These are phyloP conservation scores for Ia io DNA, from an alignment of 2,113 vertebrate species.

Conservation along the genomic window DNA sequence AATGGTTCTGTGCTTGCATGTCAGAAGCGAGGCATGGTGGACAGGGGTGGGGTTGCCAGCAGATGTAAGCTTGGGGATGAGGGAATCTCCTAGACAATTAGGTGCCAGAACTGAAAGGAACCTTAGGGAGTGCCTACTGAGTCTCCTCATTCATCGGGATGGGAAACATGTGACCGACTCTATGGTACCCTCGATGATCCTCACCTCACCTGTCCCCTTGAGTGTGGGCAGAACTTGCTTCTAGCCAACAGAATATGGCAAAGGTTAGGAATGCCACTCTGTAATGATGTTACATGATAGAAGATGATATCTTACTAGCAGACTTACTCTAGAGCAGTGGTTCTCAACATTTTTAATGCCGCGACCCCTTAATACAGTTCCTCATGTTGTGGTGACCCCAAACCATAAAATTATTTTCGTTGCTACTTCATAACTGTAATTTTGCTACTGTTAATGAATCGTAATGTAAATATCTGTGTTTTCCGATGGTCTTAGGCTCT, in stretches of 20 bases:
- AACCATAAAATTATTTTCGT: too few relatives aligned
- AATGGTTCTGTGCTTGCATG: not conserved
- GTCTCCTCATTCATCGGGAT: not conserved
- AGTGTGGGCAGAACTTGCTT: not conserved
- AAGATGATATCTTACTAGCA: not conserved
- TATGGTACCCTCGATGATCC: not conserved
- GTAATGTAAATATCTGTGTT: too few relatives aligned
- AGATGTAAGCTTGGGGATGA: not conserved
- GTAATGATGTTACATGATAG: not conserved
- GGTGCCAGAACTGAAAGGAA: not conserved
- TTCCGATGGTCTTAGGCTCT: too few relatives aligned
- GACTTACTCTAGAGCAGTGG: not conserved
- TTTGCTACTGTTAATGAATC: too few relatives aligned
- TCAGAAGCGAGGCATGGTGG: not conserved
- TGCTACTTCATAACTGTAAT: too few relatives aligned
- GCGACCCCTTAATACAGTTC: too few relatives aligned
- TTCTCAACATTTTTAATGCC: too few relatives aligned
- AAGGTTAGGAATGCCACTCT: not conserved
- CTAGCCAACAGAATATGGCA: not conserved
- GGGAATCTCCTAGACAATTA: not conserved
- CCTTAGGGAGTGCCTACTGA: not conserved
- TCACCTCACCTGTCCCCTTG: not conserved
- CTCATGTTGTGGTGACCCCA: too few relatives aligned
- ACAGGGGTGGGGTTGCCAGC: not conserved
- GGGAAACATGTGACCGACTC: not conserved